phyloP scores from a whole-genome alignment of 2,888 invertebrate species.

The Synergus laeviventris region DNA sequence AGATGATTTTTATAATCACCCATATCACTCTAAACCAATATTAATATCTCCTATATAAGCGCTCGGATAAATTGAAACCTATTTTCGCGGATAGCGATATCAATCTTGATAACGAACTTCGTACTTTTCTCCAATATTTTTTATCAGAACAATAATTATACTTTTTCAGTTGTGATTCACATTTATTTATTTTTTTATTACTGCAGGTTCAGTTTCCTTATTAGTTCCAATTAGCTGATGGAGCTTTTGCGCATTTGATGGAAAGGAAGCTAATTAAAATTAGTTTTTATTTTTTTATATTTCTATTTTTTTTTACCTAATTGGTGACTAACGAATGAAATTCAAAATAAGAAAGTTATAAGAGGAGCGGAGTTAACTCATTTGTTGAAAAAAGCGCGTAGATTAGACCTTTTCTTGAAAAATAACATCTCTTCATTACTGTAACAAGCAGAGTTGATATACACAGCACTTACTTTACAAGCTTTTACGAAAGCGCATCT shows the following conservation, averaged over 20 bases:
- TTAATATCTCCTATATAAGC: constrained; percentile 1
- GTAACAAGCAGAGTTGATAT: constrained; percentile 32
- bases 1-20: not conserved
- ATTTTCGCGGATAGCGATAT: not conserved
- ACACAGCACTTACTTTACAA: constrained; percentile 33
- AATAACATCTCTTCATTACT: constrained; percentile 40
- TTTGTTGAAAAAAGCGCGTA: constrained; percentile 4
- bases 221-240: no score
- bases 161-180: no score
- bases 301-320: not conserved
- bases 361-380: not conserved
- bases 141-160: no score
- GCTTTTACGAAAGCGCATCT: constrained; percentile 39
- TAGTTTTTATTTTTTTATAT: no score
- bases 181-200: not conserved
- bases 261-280: no score
- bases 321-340: not conserved
- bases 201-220: no score
- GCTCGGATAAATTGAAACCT: constrained; percentile 2
- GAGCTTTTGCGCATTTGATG: no score
- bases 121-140: not conserved
- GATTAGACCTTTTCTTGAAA: constrained; percentile 21
- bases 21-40: not conserved
- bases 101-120: not conserved
- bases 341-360: not conserved